Evolutionary conservation across 2,113 vertebrate genomes (phyloP).

Genomic region (Puntigrus tetrazona): DNA sequence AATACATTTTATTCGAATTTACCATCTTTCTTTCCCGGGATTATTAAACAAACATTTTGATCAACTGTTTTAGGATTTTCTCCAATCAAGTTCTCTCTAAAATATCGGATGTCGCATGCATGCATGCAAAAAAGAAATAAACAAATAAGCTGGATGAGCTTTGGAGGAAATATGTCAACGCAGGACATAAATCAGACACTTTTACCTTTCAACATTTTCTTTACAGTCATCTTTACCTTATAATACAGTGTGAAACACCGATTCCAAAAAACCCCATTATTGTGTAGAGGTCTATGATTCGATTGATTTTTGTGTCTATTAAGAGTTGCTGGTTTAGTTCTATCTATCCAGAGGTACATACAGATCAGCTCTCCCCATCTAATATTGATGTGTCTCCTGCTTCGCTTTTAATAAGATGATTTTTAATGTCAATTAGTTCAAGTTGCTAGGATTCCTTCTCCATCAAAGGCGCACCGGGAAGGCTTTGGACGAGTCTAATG

Average conservation of each 20-base stretch:
- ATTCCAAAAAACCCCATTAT: not conserved
- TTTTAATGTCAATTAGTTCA: constrained; percentile 55
- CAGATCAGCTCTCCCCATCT: not conserved
- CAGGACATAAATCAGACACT: not conserved
- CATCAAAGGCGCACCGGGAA: constrained; percentile 19
- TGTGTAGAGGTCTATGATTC: not conserved
- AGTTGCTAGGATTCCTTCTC: constrained; percentile 47
- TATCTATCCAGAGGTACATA: not conserved
- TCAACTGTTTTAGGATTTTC: not conserved
- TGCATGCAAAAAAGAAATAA: too few relatives aligned
- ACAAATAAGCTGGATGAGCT: too few relatives aligned
- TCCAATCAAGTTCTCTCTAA: not conserved
- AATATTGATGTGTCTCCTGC: not conserved
- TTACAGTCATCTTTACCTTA: not conserved
- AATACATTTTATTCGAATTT: not conserved
- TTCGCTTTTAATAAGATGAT: constrained; percentile 48
- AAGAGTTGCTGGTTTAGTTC: not conserved
- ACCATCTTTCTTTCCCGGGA: not conserved
- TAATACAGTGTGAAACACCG: not conserved
- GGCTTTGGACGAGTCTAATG: not conserved
- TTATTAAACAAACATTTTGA: not conserved
- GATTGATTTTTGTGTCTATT: constrained; percentile 11
- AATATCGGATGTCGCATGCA: not conserved
- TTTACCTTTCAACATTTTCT: not conserved
- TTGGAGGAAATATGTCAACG: not conserved